These are phyloP conservation scores for Brachymystax lenok DNA, from an alignment of 2,797 vertebrate genomes.

Conservation along the genomic window DNA sequence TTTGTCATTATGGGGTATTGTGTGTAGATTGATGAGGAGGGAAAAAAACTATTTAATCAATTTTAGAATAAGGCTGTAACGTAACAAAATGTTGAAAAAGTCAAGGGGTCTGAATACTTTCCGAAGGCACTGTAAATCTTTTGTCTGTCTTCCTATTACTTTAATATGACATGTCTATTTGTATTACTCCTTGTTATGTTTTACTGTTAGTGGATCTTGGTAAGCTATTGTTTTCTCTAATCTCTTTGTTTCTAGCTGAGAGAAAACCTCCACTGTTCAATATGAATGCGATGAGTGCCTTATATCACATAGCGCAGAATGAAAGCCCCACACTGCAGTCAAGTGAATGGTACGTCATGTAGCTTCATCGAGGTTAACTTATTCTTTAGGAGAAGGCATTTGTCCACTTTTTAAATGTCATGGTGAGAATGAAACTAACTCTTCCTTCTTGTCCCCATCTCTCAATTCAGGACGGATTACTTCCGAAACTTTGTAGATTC, in stretches of 20 bases:
- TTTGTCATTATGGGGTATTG: no score
- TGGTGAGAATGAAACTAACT: neutral
- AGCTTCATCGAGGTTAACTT: neutral
- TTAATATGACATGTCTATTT: neutral
- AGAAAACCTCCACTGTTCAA: constrained; percentile 99
- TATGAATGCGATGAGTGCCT: constrained; percentile 99
- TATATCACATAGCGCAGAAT: constrained; percentile 99
- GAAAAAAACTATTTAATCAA: no score
- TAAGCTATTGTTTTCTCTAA: constrained; percentile 30
- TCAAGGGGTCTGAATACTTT: no score
- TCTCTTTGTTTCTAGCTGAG: constrained; percentile 84
- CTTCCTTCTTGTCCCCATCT: constrained; percentile 36
- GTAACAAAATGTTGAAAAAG: no score
- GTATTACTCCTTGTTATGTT: constrained; percentile 5
- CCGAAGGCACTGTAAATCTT: neutral
- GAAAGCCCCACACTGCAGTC: constrained; percentile 96
- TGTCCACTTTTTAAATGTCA: neutral
- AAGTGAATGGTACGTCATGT: constrained; percentile 93
- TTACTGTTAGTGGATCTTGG: neutral
- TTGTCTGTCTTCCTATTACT: neutral
- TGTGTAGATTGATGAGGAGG: no score
- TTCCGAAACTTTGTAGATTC: constrained; percentile 99
- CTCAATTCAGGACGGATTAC: constrained; percentile 90
- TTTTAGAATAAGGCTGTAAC: no score
- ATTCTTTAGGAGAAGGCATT: neutral